Conservation (phyloP, 2,113 vertebrate genomes). For the Elephas maximus region DNA sequence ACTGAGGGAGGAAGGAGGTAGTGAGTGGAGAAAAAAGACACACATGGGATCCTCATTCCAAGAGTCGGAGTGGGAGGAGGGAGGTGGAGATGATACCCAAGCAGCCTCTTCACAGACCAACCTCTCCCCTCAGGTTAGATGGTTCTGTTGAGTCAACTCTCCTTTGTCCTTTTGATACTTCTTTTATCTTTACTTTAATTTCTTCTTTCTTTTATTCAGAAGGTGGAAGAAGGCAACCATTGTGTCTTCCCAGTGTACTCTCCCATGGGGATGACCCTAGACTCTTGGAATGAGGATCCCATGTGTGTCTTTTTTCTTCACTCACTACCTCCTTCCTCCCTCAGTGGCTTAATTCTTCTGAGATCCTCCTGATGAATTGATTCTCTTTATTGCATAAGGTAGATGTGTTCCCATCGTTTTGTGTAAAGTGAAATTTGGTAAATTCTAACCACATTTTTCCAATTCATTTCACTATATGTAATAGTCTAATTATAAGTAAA, state of each 20-base stretch:
- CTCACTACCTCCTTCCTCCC: not conserved
- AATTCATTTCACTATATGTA: not conserved
- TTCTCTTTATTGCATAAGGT: not conserved
- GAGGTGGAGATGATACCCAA: not conserved
- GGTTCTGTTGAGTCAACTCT: not conserved
- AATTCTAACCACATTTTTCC: not conserved
- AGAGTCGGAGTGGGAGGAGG: too few relatives aligned
- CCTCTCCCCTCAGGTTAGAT: not conserved
- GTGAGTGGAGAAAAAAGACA: not conserved
- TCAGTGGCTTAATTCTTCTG: not conserved
- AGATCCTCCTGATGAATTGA: not conserved
- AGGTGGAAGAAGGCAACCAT: not conserved
- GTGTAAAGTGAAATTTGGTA: not conserved
- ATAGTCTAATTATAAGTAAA: slow-evolving; percentile 33
- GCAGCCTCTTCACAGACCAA: not conserved
- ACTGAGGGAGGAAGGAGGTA: not conserved
- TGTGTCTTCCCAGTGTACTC: not conserved
- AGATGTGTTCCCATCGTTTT: not conserved
- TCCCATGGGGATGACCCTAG: not conserved
- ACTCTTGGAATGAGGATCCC: not conserved
- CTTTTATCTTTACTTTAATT: not conserved
- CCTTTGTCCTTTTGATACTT: not conserved
- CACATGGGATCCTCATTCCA: not conserved
- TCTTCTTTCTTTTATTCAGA: slow-evolving; percentile 20
- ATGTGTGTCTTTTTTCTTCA: not conserved